phyloP scores from a whole-genome alignment of 64 coral and sea anemone species.

The Pocillopora verrucosa region DNA sequence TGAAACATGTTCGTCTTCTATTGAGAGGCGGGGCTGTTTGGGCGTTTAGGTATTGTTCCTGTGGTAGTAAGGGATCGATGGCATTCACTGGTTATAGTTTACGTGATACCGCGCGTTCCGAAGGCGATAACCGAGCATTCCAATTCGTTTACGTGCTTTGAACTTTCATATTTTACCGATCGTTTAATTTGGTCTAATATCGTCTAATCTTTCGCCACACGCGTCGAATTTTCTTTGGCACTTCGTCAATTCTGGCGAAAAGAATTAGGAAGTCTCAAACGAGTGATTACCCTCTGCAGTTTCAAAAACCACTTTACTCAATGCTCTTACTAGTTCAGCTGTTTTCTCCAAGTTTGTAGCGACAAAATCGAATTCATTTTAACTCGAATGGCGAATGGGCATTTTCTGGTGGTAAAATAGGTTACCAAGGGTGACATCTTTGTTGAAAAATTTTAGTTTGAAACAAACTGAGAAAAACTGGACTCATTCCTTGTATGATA shows the following conservation, averaged over 20 bases:
- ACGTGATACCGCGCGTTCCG: background rate
- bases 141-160: conserved; percentile 27
- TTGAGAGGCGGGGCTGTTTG: background rate
- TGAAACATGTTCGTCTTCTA: background rate
- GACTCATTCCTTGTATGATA: background rate
- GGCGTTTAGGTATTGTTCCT: background rate
- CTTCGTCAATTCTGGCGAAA: no score
- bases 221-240: no score
- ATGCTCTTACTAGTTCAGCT: background rate
- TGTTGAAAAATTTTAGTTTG: background rate
- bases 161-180: background rate
- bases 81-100: background rate
- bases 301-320: no score
- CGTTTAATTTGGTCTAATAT: background rate
- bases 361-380: background rate
- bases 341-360: background rate
- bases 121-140: conserved; percentile 17
- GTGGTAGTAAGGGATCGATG: background rate
- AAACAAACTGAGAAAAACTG: background rate
- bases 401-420: background rate
- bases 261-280: no score
- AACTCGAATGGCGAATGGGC: background rate
- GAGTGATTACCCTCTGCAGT: no score
- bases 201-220: no score
- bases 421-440: background rate